Conservation (phyloP, 2,113 vertebrate species). For the Patagioenas fasciata region DNA sequence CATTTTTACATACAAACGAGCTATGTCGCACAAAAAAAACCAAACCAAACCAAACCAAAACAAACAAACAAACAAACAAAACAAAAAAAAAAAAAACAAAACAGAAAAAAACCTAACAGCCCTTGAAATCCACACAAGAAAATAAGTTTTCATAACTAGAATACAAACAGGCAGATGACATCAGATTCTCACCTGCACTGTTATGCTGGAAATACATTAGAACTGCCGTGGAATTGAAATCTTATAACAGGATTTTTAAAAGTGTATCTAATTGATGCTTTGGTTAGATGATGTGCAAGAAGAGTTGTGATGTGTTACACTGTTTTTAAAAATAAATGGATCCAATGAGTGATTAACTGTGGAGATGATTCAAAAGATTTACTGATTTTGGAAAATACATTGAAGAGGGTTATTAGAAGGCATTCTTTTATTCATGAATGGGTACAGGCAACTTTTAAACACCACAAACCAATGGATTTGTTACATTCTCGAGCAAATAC, state of each 20-base stretch:
- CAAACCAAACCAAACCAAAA: too few relatives aligned
- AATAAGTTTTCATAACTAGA: not conserved
- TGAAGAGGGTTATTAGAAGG: not conserved
- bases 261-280: not conserved
- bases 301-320: not conserved
- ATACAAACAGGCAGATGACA: not conserved
- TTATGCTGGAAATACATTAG: not conserved
- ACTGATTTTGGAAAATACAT: not conserved
- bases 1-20: not conserved
- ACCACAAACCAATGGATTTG: not conserved
- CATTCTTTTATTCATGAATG: not conserved
- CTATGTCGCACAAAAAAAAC: too few relatives aligned
- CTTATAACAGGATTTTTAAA: not conserved
- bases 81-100: too few relatives aligned
- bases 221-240: not conserved
- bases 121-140: not conserved
- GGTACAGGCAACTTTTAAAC: not conserved
- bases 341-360: not conserved
- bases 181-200: not conserved
- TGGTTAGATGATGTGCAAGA: not conserved
- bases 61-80: too few relatives aligned
- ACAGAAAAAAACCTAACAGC: too few relatives aligned
- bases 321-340: not conserved
- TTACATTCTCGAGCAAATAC: not conserved
- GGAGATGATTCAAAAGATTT: not conserved